Base-by-base conservation (phyloP, 2,797 vertebrate genomes). In the Acomys russatus region DNA sequence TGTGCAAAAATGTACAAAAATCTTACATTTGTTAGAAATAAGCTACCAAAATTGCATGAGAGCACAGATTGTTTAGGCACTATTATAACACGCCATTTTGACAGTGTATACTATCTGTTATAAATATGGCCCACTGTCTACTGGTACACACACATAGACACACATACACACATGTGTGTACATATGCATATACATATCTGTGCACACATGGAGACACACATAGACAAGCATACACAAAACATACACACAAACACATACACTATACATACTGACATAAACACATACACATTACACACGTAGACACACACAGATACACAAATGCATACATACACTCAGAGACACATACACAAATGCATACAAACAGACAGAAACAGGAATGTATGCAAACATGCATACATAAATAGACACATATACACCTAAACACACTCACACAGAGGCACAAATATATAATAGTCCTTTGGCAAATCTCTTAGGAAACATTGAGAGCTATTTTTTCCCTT, bases 381-480 rank as follows among this genome's bases (percentile, higher is more conserved):
- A 59, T 59, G 54, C 2, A 90, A 1, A n/a, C 25, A 33, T 33
- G 4, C 9, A 17, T 11, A n/a, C n/a, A 79, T n/a, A 49, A 22
- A 49, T n/a, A 66, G 25, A 68, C 59, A 92, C 44, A 88, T 25
- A 68, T 12, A 66, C 38, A 71, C 28, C 38, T 49, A 74, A 20
- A 64, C 44, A 49, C 49, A 11, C 9, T n/a, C 61, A 63, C 20
- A 66, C 61, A 68, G 18, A 51, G 44, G 44, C 12, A 51, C 20
- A 85, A 68, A n/a, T 64, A 85, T 3, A 68, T 6, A 30, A 0
- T 23, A 9, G 71, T 90, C 28, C 22, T 93, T 86, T 86, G 88
- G 80, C 22, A 94, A 78, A 78, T 94, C 80, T 90, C 28, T 83
- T 83, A 23, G 17, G 59, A 91, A 73, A 83, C 38, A 51, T 20